Conservation (phyloP, 2,797 vertebrate species). For the Eulemur rubriventer region DNA sequence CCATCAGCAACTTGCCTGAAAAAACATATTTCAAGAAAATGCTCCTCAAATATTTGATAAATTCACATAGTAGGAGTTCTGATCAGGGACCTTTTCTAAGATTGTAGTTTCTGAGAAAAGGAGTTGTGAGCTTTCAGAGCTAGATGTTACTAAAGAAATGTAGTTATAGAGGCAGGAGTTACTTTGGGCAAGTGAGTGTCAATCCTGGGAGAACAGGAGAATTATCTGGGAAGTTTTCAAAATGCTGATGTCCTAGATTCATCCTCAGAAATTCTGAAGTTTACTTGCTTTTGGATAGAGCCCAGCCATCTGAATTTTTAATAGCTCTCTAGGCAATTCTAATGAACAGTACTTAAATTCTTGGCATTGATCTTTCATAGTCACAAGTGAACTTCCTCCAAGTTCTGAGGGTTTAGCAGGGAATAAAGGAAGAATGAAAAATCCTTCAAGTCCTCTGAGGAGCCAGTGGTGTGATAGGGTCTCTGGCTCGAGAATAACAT, state of each 20-base stretch:
- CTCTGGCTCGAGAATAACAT: neutral
- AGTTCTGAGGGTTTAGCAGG: neutral
- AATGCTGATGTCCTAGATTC: neutral
- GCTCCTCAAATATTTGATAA: neutral
- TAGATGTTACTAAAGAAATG: neutral
- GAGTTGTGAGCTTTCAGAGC: neutral
- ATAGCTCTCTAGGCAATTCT: neutral
- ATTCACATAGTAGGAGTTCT: neutral
- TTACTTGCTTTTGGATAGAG: neutral
- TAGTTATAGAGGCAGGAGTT: neutral
- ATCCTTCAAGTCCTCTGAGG: neutral
- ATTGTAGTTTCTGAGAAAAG: neutral
- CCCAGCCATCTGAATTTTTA: neutral
- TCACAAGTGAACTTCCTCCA: neutral
- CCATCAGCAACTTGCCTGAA: neutral
- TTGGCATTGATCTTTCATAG: neutral
- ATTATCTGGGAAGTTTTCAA: neutral
- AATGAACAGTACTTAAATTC: neutral
- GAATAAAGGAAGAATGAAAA: neutral
- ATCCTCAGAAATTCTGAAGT: neutral
- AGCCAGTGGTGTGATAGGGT: neutral
- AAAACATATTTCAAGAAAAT: neutral
- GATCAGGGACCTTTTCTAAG: neutral
- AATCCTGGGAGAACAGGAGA: neutral
- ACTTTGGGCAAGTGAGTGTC: neutral